phyloP scores from a whole-genome alignment of 2,888 invertebrate genomes.

The Blastobasis adustella region DNA sequence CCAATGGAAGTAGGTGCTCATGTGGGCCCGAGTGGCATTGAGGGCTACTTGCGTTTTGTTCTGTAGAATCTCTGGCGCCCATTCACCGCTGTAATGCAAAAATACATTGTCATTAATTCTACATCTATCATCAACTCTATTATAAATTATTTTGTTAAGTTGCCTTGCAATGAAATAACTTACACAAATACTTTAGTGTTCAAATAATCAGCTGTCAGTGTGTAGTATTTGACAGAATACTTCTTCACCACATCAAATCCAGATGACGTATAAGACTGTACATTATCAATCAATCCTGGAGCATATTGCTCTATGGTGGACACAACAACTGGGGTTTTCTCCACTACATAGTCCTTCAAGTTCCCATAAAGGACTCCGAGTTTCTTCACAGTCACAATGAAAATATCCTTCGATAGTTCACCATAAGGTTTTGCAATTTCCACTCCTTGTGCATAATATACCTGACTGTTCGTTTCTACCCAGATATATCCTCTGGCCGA shows the following conservation, averaged over 20 bases:
- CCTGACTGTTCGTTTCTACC: conserved; percentile 80
- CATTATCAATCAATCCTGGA: conserved; percentile 80
- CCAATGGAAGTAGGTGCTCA: conserved; percentile 82
- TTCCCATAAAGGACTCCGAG: conserved; percentile 62
- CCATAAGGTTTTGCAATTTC: conserved; percentile 77
- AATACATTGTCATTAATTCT: not conserved
- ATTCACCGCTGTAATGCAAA: conserved; percentile 78
- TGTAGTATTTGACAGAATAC: conserved; percentile 66
- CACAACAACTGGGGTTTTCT: conserved; percentile 63
- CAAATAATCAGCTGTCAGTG: conserved; percentile 75
- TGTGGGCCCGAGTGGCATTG: conserved; percentile 79
- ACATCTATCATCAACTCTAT: too few species aligned
- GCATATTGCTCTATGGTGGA: conserved; percentile 79
- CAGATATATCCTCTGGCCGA: conserved; percentile 78
- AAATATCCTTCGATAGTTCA: conserved; percentile 75
- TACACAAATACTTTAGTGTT: conserved; percentile 86
- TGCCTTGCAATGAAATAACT: conserved; percentile 38
- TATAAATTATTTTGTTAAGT: too few species aligned
- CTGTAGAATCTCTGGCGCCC: conserved; percentile 85
- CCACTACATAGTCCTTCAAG: conserved; percentile 60
- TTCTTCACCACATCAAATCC: conserved; percentile 62
- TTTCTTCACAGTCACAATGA: conserved; percentile 70
- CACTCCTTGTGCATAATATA: conserved; percentile 74
- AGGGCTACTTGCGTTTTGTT: conserved; percentile 79
- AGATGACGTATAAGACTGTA: conserved; percentile 65